A percentile compares a stretch with the other conserved stretches of the same genome.
These are phyloP conservation scores for Lepus americanus DNA, from an alignment of 2,113 vertebrate genomes.

Conservation along the genomic window DNA sequence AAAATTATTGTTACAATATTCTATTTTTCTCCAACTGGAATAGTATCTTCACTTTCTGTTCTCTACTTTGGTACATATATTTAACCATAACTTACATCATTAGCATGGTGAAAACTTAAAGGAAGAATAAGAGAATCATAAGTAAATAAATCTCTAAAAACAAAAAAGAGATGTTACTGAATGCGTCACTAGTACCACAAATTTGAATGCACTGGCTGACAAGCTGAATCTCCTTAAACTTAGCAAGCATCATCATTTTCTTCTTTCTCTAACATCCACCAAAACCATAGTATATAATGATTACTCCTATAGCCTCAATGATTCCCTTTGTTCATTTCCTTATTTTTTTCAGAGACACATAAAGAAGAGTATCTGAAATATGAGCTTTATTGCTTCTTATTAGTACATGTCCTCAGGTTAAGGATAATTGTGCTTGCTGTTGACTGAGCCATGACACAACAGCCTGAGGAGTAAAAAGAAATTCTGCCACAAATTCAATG, in stretches of 20 bases:
- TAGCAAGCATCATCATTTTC: background rate
- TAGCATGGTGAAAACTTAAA: background rate
- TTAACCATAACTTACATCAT: background rate
- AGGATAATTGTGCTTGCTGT: constrained; percentile 43
- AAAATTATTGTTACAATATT: background rate
- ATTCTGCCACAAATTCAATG: constrained; percentile 56
- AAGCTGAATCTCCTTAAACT: background rate
- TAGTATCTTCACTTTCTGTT: background rate
- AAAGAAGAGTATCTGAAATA: background rate
- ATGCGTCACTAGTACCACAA: background rate
- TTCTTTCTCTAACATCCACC: background rate
- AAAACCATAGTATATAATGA: background rate
- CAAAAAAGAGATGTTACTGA: background rate
- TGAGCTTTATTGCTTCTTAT: constrained; percentile 3
- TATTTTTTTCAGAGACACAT: background rate
- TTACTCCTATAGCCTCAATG: constrained; percentile 3
- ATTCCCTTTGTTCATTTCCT: background rate
- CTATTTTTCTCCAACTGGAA: background rate
- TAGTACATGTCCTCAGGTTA: constrained; percentile 64
- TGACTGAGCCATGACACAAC: constrained; percentile 49
- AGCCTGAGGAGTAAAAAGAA: background rate
- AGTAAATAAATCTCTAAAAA: too few species aligned
- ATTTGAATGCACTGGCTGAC: background rate
- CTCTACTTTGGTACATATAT: background rate
- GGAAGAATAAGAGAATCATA: background rate